Evolutionary conservation across 2,797 vertebrate genomes (phyloP).

Genomic region (Diglossa cyanea): DNA sequence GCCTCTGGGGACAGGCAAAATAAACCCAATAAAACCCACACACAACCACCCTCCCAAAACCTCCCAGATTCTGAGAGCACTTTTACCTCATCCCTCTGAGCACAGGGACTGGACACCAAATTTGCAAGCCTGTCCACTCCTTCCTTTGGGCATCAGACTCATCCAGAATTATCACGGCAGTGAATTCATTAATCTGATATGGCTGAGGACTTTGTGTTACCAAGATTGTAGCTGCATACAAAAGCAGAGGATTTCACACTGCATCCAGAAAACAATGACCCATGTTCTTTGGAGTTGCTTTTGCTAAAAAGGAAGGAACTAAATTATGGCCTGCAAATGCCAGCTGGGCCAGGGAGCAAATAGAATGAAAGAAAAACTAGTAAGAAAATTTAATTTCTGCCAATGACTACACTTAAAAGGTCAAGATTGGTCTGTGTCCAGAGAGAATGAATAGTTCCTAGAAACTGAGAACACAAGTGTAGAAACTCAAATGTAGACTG

Average conservation of each 20-base stretch:
- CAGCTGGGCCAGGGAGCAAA: neutral
- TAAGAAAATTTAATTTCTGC: neutral
- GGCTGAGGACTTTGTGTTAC: neutral
- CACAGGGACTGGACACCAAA: neutral
- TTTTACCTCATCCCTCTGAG: neutral
- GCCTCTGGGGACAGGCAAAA: neutral
- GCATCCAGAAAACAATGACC: neutral
- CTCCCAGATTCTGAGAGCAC: fast-evolving
- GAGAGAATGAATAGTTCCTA: neutral
- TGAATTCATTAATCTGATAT: neutral
- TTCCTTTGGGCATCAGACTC: neutral
- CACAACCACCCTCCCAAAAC: fast-evolving
- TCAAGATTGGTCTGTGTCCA: neutral
- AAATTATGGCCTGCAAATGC: neutral
- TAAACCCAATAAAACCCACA: neutral
- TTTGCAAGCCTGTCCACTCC: too few relatives aligned
- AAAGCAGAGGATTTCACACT: neutral
- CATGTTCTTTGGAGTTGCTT: neutral
- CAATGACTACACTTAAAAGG: neutral
- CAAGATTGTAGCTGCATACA: fast-evolving
- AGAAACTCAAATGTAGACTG: neutral
- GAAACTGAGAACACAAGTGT: neutral
- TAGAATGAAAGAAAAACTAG: fast-evolving
- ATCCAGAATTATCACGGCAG: neutral
- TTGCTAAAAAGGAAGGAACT: neutral